Evolutionary conservation across 2,888 invertebrate genomes (phyloP).

Genomic region (Drosophila tripunctata): DNA sequence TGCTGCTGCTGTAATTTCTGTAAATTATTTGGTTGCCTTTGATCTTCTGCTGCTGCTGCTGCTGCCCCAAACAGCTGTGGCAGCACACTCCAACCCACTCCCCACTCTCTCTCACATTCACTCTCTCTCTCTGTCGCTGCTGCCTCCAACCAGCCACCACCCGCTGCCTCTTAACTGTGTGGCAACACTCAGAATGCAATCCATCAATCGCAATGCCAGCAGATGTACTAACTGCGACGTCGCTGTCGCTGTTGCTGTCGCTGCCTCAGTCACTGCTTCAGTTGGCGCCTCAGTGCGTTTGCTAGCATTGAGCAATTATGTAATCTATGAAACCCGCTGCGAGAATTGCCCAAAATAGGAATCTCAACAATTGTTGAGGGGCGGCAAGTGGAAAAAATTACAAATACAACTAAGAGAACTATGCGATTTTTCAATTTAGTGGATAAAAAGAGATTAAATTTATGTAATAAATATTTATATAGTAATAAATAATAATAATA

Average conservation of each 20-base stretch:
- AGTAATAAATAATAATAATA: too few relatives aligned
- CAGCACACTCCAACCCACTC: neutral
- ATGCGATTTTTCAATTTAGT: neutral
- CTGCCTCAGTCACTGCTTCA: neutral
- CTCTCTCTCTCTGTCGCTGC: neutral
- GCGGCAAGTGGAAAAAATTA: neutral
- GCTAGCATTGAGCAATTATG: constrained; percentile 58
- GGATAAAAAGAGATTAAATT: too few relatives aligned
- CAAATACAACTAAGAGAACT: neutral
- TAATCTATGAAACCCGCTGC: constrained; percentile 46
- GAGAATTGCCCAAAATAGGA: constrained; percentile 30
- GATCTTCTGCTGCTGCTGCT: constrained; percentile 39
- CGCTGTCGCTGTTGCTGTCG: constrained; percentile 1
- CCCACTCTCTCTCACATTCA: too few relatives aligned
- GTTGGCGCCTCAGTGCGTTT: constrained; percentile 9
- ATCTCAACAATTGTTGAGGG: neutral
- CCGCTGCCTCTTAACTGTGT: constrained; percentile 29
- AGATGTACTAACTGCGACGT: constrained; percentile 15
- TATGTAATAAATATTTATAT: neutral
- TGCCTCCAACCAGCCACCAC: neutral
- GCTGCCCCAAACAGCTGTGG: constrained; percentile 3
- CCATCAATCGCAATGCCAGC: constrained; percentile 59
- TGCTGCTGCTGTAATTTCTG: constrained; percentile 39
- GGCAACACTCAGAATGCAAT: constrained; percentile 74
- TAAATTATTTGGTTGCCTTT: constrained; percentile 55